Evolutionary conservation across 1,140 invertebrate species (phyloP).

Genomic region (Pseudomyrmex pallidus): DNA sequence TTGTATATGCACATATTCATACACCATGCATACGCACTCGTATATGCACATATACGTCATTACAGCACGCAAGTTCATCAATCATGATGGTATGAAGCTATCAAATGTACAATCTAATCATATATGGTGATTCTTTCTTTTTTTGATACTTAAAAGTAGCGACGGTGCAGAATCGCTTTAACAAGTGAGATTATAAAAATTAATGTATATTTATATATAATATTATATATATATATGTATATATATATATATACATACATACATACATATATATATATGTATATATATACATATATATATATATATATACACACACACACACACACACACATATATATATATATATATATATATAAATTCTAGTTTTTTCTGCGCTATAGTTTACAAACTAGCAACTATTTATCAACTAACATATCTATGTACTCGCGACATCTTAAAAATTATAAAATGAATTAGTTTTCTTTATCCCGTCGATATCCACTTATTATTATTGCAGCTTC

Average conservation of each 20-base stretch:
- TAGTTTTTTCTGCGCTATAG: constrained; percentile 73
- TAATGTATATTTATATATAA: constrained; percentile 74
- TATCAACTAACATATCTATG: constrained; percentile 77
- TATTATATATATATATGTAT: constrained; percentile 71
- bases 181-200: constrained; percentile 81
- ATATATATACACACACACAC: constrained; percentile 15
- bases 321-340: constrained; percentile 41
- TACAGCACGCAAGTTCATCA: constrained; percentile 30
- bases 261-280: constrained; percentile 39
- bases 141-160: constrained; percentile 66
- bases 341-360: constrained; percentile 63
- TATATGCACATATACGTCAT: not conserved
- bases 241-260: constrained; percentile 56
- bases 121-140: constrained; percentile 47
- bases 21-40: too few relatives aligned
- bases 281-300: constrained; percentile 45
- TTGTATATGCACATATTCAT: too few relatives aligned
- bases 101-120: constrained; percentile 53
- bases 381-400: constrained; percentile 81
- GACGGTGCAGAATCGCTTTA: constrained; percentile 69
- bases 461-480: constrained; percentile 68
- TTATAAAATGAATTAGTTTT: constrained; percentile 80
- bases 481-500: constrained; percentile 78
- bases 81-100: constrained; percentile 36
- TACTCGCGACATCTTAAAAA: constrained; percentile 78